Percentiles rank a stretch among this genome's conserved stretches.
Conservation (phyloP, 2,888 invertebrate species). For the Morinoia aosen region DNA sequence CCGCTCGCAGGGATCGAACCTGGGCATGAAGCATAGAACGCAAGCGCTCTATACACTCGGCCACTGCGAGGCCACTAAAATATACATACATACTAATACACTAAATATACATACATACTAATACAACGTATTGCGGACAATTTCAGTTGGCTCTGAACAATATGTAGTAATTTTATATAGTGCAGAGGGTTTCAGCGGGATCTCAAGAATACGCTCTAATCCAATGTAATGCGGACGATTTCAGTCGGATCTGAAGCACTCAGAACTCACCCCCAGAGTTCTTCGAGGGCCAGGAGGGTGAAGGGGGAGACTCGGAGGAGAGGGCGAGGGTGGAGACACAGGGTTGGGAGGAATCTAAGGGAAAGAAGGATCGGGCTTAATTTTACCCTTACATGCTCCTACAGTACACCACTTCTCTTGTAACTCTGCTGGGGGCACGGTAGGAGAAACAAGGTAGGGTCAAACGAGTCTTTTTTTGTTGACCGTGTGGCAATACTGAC, state of each 20-base stretch:
- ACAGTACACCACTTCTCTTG: background rate
- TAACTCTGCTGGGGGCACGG: background rate
- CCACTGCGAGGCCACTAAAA: too few relatives aligned
- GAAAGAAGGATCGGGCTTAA: background rate
- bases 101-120: too few relatives aligned
- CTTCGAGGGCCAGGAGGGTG: slow-evolving; percentile 10
- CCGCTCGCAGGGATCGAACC: too few relatives aligned
- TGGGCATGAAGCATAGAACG: too few relatives aligned
- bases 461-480: too few relatives aligned
- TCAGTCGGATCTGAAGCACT: background rate
- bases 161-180: too few relatives aligned
- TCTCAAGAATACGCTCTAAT: background rate
- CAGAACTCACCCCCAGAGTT: background rate
- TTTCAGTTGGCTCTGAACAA: too few relatives aligned
- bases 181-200: background rate
- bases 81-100: too few relatives aligned
- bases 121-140: too few relatives aligned
- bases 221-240: background rate
- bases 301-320: background rate
- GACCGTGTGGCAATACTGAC: too few relatives aligned
- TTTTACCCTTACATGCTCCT: background rate
- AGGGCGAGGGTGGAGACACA: background rate
- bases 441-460: too few relatives aligned
- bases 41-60: too few relatives aligned
- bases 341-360: slow-evolving; percentile 1